A percentile compares a stretch with the other conserved stretches of the same genome.
These are phyloP conservation scores for Forbesichthys papilliferus DNA, from an alignment of 2,113 vertebrate genomes.

Conservation along the genomic window DNA sequence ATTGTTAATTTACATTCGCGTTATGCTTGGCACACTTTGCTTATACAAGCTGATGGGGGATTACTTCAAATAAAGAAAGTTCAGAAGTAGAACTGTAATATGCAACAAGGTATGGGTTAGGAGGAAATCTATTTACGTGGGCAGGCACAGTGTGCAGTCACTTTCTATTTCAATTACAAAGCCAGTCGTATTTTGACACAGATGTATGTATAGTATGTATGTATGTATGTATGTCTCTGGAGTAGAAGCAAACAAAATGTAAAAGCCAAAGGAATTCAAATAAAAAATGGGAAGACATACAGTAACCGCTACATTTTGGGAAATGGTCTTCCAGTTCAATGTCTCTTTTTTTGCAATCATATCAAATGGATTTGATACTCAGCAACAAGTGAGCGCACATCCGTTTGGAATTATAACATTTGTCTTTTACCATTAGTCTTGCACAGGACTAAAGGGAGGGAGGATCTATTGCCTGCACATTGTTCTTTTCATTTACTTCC, in stretches of 20 bases:
- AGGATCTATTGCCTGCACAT: constrained; percentile 30
- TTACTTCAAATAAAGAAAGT: constrained; percentile 39
- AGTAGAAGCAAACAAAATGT: constrained; percentile 8
- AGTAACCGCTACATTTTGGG: constrained; percentile 60
- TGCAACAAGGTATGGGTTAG: constrained; percentile 65
- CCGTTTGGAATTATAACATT: constrained; percentile 37
- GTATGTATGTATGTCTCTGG: background rate
- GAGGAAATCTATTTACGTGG: constrained; percentile 36
- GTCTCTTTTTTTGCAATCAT: constrained; percentile 34
- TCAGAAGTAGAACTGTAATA: constrained; percentile 64
- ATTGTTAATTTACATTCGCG: constrained; percentile 83
- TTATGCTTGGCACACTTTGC: constrained; percentile 63
- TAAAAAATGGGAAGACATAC: constrained; percentile 68
- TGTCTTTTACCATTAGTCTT: background rate
- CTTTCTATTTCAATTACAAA: constrained; percentile 37
- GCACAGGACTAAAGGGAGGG: constrained; percentile 2
- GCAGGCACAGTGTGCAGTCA: constrained; percentile 58
- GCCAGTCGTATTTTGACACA: constrained; percentile 29
- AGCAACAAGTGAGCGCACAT: constrained; percentile 42
- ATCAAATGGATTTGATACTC: constrained; percentile 60
- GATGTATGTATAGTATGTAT: background rate
- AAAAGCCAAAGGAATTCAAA: constrained; percentile 25
- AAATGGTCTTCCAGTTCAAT: constrained; percentile 49
- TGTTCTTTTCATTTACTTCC: constrained; percentile 32
- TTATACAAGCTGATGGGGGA: constrained; percentile 54